phyloP scores from a whole-genome alignment of 2,888 invertebrate genomes.

The Stenurella melanura region DNA sequence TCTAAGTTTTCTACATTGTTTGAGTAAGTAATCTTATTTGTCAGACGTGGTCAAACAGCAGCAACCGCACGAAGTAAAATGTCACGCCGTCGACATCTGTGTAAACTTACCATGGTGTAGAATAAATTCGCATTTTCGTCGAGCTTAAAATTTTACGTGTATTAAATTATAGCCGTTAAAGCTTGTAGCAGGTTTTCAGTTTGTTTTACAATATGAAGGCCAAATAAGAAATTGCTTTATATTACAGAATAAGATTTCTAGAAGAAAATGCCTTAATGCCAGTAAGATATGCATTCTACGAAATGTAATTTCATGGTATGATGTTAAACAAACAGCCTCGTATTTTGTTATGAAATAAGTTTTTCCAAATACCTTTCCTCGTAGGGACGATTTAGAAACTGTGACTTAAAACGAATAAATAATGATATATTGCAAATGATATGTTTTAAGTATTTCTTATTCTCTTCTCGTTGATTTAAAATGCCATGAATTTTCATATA shows the following conservation, averaged over 20 bases:
- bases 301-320: too few relatives aligned
- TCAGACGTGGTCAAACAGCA: not conserved
- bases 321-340: too few relatives aligned
- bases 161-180: not conserved
- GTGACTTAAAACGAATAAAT: too few relatives aligned
- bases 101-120: not conserved
- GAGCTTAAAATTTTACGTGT: conserved; percentile 6
- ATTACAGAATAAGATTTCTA: not conserved
- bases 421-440: too few relatives aligned
- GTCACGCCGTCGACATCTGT: conserved; percentile 6
- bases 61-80: conserved; percentile 1
- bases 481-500: too few relatives aligned
- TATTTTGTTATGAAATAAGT: too few relatives aligned
- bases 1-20: conserved; percentile 21
- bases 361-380: too few relatives aligned
- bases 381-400: too few relatives aligned
- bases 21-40: not conserved
- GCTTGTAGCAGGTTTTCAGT: not conserved
- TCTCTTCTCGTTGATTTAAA: too few relatives aligned
- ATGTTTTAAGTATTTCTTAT: too few relatives aligned
- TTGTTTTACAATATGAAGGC: not conserved
- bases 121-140: not conserved
- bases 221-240: not conserved
- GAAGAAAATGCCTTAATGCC: too few relatives aligned
- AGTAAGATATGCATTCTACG: too few relatives aligned